Conservation (phyloP, 2,797 vertebrate species). For the Discoglossus pictus region DNA sequence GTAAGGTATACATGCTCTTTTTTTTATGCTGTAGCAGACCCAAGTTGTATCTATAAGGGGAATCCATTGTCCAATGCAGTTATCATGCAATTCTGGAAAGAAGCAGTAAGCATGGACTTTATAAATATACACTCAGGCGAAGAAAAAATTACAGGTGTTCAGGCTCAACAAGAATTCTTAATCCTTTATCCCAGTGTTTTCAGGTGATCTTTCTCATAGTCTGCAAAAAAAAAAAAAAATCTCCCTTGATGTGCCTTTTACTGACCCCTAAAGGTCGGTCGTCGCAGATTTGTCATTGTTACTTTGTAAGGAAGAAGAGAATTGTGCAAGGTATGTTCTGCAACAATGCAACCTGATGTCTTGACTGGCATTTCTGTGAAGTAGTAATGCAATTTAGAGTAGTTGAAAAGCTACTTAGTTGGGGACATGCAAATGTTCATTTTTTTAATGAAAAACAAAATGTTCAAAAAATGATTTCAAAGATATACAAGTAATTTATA, state of each 20-base stretch:
- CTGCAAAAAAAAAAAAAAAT: conserved; percentile 3
- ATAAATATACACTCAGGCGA: too few species aligned
- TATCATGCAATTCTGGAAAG: too few species aligned
- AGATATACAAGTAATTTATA: conserved; percentile 49
- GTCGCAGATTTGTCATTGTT: conserved; percentile 3
- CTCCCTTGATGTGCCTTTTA: conserved; percentile 39
- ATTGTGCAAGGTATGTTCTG: conserved; percentile 14
- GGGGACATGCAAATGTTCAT: conserved; percentile 21
- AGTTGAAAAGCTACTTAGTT: conserved; percentile 18
- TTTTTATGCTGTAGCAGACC: too few species aligned
- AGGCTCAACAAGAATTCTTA: too few species aligned
- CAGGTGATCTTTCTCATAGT: background rate
- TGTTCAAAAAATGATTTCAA: conserved; percentile 41
- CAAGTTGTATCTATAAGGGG: too few species aligned
- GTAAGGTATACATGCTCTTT: too few species aligned
- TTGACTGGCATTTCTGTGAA: conserved; percentile 31
- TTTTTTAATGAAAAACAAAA: conserved; percentile 47
- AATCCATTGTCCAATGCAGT: too few species aligned
- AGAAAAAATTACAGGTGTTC: too few species aligned
- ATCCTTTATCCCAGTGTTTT: background rate
- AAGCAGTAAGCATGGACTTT: too few species aligned
- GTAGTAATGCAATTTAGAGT: conserved; percentile 9
- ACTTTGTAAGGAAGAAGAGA: background rate
- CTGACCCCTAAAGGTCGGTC: conserved; percentile 20
- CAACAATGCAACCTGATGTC: background rate